Base-by-base conservation (phyloP, 1,140 invertebrate species). In the Theocolax elegans region DNA sequence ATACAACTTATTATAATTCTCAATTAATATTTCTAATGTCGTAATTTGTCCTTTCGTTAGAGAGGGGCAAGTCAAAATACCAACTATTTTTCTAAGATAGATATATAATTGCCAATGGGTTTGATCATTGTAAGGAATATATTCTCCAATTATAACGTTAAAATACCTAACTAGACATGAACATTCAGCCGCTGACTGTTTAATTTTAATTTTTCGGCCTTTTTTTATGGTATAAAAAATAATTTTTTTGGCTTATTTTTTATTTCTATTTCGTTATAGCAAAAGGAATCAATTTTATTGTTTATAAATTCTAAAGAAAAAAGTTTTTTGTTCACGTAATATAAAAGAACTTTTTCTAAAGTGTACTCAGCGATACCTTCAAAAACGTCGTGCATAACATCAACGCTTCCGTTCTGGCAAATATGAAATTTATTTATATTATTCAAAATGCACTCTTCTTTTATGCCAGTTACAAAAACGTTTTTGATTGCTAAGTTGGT, bases 91-190 rank as follows among this genome's bases (percentile, higher is more conserved):
- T 63, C 42, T 44, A 3, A 63, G n/a, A 29, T 46, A 46, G 13
- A 15, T 7, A 54, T 53, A 51, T n/a, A 66, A 54, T 40, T 66
- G 53, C 31, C 64, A 66, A n/a, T 31, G 19, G n/a, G n/a, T n/a
- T 27, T 12, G 1, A 21, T 66, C 54, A 29, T 51, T 35, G n/a
- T 25, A 23, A 40, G 64, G 49, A n/a, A 66, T 54, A 1, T 53
- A 12, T 7, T 66, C 64, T 29, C 49, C 64, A 19, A 66, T 54
- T 48, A 66, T 66, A 6, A 66, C 21, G 1, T 27, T 31, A 23
- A 66, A 66, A 21, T 66, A 66, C 54, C 64, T 66, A 17, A 27
- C n/a, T n/a, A n/a, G n/a, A n/a, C n/a, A n/a, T n/a, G n/a, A n/a
- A n/a, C n/a, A n/a, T n/a, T n/a, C n/a, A 27, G 64, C 53, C 2